Conservation (phyloP, 2,113 vertebrate species). For the Sceloporus tristichus region DNA sequence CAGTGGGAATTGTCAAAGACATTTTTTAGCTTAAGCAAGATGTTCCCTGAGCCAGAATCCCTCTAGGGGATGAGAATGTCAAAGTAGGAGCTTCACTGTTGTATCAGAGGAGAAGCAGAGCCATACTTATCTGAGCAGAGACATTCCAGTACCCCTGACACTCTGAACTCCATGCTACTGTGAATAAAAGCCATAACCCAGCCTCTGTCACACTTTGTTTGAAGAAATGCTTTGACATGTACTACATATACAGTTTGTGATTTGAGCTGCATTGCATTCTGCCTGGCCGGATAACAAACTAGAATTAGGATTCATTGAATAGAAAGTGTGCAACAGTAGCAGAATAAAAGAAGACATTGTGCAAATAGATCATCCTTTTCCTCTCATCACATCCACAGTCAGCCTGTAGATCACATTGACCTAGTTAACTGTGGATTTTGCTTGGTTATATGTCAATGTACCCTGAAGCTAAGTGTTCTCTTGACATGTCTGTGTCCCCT, state of each 20-base stretch:
- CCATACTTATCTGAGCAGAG: not conserved
- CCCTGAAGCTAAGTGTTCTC: not conserved
- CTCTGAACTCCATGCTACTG: not conserved
- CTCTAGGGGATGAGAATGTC: not conserved
- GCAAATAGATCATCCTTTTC: not conserved
- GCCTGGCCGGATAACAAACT: not conserved
- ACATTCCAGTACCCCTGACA: not conserved
- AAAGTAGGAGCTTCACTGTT: not conserved
- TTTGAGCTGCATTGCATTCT: not conserved
- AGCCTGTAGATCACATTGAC: not conserved
- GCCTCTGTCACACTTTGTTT: not conserved
- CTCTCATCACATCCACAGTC: not conserved
- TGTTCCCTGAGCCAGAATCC: not conserved
- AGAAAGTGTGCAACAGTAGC: not conserved
- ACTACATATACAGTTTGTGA: not conserved
- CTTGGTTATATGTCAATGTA: not conserved
- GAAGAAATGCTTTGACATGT: not conserved
- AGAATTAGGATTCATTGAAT: not conserved
- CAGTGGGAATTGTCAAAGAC: not conserved
- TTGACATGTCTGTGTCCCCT: not conserved
- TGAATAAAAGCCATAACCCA: not conserved
- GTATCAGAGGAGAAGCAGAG: not conserved
- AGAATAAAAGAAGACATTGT: not conserved
- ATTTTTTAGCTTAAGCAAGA: slow-evolving; percentile 2
- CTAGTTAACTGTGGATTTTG: not conserved